Evolutionary conservation across 2,113 vertebrate genomes (phyloP).

Genomic region (Siphamia tubifer): DNA sequence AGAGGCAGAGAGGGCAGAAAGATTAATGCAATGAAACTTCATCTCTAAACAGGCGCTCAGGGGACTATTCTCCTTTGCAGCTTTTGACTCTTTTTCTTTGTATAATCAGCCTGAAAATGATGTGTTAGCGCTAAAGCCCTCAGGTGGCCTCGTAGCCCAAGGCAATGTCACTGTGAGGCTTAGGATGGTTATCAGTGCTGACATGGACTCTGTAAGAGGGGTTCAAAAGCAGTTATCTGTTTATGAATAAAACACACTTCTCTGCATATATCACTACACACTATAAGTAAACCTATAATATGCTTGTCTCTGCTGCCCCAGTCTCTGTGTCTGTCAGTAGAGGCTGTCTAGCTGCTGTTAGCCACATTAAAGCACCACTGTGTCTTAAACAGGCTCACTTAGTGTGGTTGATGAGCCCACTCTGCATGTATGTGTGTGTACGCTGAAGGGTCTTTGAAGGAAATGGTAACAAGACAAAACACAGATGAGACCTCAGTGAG

Average conservation of each 20-base stretch:
- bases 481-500: slow-evolving; percentile 68
- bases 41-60: slow-evolving; percentile 31
- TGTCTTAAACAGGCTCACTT: slow-evolving; percentile 68
- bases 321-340: slow-evolving; percentile 63
- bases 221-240: slow-evolving; percentile 71
- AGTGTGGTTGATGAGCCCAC: slow-evolving; percentile 60
- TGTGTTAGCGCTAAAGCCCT: slow-evolving; percentile 55
- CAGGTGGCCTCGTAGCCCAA: slow-evolving; percentile 62
- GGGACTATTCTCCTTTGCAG: slow-evolving; percentile 29
- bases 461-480: slow-evolving; percentile 71
- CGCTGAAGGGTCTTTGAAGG: slow-evolving; percentile 73
- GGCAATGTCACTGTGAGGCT: slow-evolving; percentile 71
- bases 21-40: slow-evolving; percentile 56
- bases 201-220: slow-evolving; percentile 56
- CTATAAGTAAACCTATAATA: slow-evolving; percentile 55
- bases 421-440: slow-evolving; percentile 1
- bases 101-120: slow-evolving; percentile 68
- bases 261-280: slow-evolving; percentile 51
- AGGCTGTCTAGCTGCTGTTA: slow-evolving; percentile 51
- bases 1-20: slow-evolving; percentile 56
- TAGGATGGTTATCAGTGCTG: slow-evolving; percentile 69
- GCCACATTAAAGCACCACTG: slow-evolving; percentile 70
- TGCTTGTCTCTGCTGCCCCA: slow-evolving; percentile 39
- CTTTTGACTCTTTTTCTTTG: slow-evolving; percentile 64
- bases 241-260: slow-evolving; percentile 72